These are phyloP conservation scores for Stegodyphus dumicola DNA, from an alignment of 1,140 invertebrate genomes.

Conservation along the genomic window DNA sequence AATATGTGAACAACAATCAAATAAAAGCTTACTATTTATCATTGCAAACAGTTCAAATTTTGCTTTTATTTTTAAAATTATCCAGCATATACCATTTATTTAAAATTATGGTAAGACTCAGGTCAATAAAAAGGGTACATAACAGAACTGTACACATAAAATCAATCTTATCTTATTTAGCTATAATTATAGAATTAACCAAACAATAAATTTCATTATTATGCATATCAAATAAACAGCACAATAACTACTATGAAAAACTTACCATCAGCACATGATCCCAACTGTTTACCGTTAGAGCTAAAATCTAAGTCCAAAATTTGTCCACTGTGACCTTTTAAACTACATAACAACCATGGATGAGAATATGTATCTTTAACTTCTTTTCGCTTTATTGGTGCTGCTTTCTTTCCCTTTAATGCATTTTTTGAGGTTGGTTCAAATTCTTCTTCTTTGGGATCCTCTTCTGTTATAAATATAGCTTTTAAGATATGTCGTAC, in stretches of 20 bases:
- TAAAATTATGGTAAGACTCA: too few relatives aligned
- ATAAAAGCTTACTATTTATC: too few relatives aligned
- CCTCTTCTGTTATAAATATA: background rate
- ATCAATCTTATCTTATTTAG: too few relatives aligned
- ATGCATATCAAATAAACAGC: too few relatives aligned
- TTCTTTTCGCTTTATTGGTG: slow-evolving; percentile 56
- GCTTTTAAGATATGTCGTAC: background rate
- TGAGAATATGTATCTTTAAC: slow-evolving; percentile 72
- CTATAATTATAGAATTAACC: too few relatives aligned
- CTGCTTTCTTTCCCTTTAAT: slow-evolving; percentile 37
- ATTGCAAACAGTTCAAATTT: too few relatives aligned
- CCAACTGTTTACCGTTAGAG: slow-evolving; percentile 84
- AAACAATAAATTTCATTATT: too few relatives aligned
- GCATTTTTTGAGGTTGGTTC: slow-evolving; percentile 13
- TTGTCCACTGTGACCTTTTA: slow-evolving; percentile 82
- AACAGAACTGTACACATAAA: too few relatives aligned
- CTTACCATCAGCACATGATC: slow-evolving; percentile 82
- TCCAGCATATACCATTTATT: too few relatives aligned
- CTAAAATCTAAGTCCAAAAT: slow-evolving; percentile 83
- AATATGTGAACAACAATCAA: too few relatives aligned
- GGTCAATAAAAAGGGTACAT: too few relatives aligned
- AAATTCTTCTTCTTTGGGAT: background rate
- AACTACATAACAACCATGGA: slow-evolving; percentile 79
- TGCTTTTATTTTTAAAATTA: too few relatives aligned
- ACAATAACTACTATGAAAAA: background rate